These are phyloP conservation scores for Centropyge bicolor DNA, from an alignment of 2,797 vertebrate genomes.

Conservation along the genomic window DNA sequence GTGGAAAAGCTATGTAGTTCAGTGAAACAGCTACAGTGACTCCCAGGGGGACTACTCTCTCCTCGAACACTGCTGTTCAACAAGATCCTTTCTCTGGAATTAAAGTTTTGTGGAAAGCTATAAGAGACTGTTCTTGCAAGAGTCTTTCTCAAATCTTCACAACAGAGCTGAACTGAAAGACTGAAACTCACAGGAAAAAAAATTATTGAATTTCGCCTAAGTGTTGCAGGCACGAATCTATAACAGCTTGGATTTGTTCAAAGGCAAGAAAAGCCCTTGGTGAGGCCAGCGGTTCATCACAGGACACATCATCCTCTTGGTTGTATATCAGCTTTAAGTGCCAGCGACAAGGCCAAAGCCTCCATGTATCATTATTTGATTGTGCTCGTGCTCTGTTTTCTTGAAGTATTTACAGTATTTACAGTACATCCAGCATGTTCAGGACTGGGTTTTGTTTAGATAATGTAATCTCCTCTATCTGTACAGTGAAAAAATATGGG, in stretches of 20 bases:
- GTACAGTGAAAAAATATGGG: slow-evolving; percentile 32
- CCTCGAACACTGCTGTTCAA: neutral
- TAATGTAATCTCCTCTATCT: slow-evolving; percentile 13
- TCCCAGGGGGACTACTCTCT: neutral
- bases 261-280: neutral
- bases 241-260: slow-evolving; percentile 11
- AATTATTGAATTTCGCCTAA: neutral
- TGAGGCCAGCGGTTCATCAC: slow-evolving; percentile 35
- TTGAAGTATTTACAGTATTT: slow-evolving; percentile 47
- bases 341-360: neutral
- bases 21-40: neutral
- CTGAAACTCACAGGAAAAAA: neutral
- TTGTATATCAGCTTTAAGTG: slow-evolving; percentile 32
- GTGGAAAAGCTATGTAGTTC: neutral
- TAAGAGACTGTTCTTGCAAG: neutral
- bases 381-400: slow-evolving; percentile 12
- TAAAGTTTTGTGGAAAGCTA: slow-evolving; percentile 5
- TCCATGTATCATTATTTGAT: slow-evolving; percentile 26
- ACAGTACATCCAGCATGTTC: neutral
- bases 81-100: neutral
- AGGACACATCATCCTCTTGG: slow-evolving; percentile 29
- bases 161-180: neutral
- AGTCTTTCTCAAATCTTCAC: neutral
- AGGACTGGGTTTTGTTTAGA: slow-evolving; percentile 37
- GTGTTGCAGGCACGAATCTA: neutral